phyloP scores from a whole-genome alignment of 1,140 invertebrate genomes.

The Nasonia giraulti region DNA sequence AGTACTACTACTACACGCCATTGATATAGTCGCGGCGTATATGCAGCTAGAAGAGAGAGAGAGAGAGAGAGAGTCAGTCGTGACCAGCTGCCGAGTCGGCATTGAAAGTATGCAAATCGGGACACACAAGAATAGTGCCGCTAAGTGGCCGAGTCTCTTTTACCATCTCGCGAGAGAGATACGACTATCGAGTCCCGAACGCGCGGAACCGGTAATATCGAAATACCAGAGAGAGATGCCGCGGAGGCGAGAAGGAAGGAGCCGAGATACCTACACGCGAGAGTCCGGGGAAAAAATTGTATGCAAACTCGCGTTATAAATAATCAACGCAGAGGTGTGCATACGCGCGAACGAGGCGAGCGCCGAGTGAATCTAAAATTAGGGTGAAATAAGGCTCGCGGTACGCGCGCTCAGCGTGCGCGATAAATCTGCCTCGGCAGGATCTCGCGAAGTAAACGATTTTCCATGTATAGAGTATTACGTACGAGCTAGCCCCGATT shows the following conservation, averaged over 20 bases:
- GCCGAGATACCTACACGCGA: too few species aligned
- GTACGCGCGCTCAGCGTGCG: too few species aligned
- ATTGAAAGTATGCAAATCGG: conserved; percentile 48
- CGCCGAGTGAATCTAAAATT: neutral
- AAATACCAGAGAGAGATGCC: conserved; percentile 29
- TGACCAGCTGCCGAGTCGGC: conserved; percentile 14
- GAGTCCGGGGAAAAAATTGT: too few species aligned
- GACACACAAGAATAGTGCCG: conserved; percentile 5
- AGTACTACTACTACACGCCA: neutral
- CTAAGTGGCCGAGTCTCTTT: conserved; percentile 38
- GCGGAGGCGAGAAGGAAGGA: neutral
- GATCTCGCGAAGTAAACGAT: neutral
- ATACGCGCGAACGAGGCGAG: neutral
- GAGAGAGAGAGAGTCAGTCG: neutral
- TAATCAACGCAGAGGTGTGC: neutral
- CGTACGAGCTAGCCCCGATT: too few species aligned
- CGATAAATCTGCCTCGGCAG: neutral
- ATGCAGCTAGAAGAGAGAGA: neutral
- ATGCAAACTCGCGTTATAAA: neutral
- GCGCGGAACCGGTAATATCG: conserved; percentile 31
- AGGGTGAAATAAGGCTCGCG: neutral
- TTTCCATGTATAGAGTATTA: neutral
- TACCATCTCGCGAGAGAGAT: neutral
- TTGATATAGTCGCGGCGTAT: conserved; percentile 9
- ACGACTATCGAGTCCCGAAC: neutral